Percentiles rank a stretch among this genome's conserved stretches.
Conservation (phyloP, 1,140 invertebrate species). For the Tetragonula clypearis region DNA sequence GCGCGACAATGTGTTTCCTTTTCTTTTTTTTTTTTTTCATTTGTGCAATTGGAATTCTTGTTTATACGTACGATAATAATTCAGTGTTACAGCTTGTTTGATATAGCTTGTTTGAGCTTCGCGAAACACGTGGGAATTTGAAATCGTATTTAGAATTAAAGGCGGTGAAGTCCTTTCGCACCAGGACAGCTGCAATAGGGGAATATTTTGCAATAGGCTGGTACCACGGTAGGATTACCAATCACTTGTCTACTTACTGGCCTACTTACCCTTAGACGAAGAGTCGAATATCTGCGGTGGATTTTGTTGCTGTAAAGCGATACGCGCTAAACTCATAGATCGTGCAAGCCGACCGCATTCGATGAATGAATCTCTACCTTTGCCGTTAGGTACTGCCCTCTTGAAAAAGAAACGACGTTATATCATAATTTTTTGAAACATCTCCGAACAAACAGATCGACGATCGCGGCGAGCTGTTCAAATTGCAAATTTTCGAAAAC, state of each 20-base stretch:
- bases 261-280: slow-evolving; percentile 65
- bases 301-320: slow-evolving; percentile 70
- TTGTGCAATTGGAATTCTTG: background rate
- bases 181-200: background rate
- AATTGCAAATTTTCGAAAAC: too few relatives aligned
- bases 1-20: too few relatives aligned
- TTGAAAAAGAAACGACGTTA: background rate
- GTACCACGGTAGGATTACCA: slow-evolving; percentile 68
- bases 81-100: background rate
- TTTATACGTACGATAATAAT: background rate
- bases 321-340: slow-evolving; percentile 46
- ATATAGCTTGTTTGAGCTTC: too few relatives aligned
- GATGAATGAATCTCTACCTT: slow-evolving; percentile 29
- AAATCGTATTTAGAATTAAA: background rate
- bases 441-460: too few relatives aligned
- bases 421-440: background rate
- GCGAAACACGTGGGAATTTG: slow-evolving; percentile 6
- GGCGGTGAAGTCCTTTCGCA: slow-evolving; percentile 15
- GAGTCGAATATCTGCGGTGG: slow-evolving; percentile 72
- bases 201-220: slow-evolving; percentile 56
- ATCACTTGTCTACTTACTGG: slow-evolving; percentile 67
- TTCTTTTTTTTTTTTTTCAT: too few relatives aligned
- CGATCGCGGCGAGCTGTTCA: too few relatives aligned
- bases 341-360: background rate
- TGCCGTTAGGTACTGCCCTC: background rate